Evolutionary conservation across 2,113 vertebrate species (phyloP), one percentile per base, ranked within the genome.

Genomic region (Guaruba guarouba): DNA sequence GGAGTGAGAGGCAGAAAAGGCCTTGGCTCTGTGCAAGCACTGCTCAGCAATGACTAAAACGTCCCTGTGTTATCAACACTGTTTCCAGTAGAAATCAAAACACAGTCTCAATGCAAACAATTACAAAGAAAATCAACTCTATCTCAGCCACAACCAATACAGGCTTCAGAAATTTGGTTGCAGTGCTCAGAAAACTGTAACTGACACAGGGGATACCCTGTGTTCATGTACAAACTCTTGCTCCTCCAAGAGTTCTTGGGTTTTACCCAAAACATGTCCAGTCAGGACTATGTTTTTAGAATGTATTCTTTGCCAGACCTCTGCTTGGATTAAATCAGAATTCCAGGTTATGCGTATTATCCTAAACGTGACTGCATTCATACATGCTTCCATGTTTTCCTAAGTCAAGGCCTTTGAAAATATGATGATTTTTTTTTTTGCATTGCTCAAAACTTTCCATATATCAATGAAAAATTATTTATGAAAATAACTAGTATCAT

Each of bases 41-140:
- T 59, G 57, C n/a, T 59, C 57, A 35, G 57, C 22, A 35, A 24
- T 35, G 57, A 35, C 57, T 59, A 59, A 59, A 59, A 59, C 22
- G 5, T 16, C 22, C 22, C 6, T 35, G 22, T 35, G 33, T 59
- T 59, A 35, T 59, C 57, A 35, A 15, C 57, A 24, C 13, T 59
- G 57, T 35, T 59, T 24, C 20, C 57, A 59, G 33, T 13, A 59
- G 13, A 59, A 59, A 37, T 12, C 59, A 25, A n/a, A 76, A 9
- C 14, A 13, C 2, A n/a, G 33, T 2, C 13, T 22, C 8, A 9
- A 59, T 13, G 23, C 1, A 7, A 64, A 39, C 3, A 24, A 24
- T 33, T 14, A 25, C 11, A 52, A 68, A 82, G 31, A 75, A 68
- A 81, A 81, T 44, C 43, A 62, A 76, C 28, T 54, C n/a, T 55